phyloP scores from a whole-genome alignment of 1,140 invertebrate genomes.

The Anastrepha obliqua region DNA sequence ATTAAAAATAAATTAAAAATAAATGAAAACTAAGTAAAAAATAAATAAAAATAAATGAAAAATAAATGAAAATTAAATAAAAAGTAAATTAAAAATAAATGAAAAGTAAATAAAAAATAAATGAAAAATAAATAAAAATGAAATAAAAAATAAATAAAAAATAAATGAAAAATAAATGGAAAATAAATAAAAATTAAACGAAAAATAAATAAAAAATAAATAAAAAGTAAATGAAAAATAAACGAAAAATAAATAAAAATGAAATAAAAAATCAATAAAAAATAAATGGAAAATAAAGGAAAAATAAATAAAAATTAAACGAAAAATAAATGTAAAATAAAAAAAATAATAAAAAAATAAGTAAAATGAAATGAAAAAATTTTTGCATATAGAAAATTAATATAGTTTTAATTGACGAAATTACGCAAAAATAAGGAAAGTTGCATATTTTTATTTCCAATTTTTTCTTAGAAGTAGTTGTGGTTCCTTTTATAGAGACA shows the following conservation, averaged over 20 bases:
- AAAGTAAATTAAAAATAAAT: too few species aligned
- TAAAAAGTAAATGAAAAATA: too few species aligned
- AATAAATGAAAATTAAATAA: too few species aligned
- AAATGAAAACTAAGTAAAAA: too few species aligned
- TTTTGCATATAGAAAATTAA: conserved; percentile 4
- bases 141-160: not conserved
- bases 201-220: too few species aligned
- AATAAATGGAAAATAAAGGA: not conserved
- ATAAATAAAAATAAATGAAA: too few species aligned
- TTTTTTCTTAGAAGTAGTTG: too few species aligned
- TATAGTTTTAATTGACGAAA: too few species aligned
- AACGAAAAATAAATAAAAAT: too few species aligned
- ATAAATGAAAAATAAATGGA: not conserved
- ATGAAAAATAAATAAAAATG: not conserved
- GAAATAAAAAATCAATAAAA: not conserved
- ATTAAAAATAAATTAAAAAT: too few species aligned
- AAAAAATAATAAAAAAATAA: not conserved
- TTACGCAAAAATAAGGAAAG: too few species aligned
- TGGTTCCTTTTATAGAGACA: not conserved
- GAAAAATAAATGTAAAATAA: not conserved
- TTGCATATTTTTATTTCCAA: too few species aligned
- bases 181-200: not conserved
- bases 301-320: not conserved
- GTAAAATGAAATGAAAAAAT: not conserved
- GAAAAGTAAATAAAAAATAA: not conserved